A percentile compares a stretch with the other conserved stretches of the same genome.
Evolutionary conservation across 2,888 invertebrate genomes (phyloP).

Genomic region (Acleris emargana): DNA sequence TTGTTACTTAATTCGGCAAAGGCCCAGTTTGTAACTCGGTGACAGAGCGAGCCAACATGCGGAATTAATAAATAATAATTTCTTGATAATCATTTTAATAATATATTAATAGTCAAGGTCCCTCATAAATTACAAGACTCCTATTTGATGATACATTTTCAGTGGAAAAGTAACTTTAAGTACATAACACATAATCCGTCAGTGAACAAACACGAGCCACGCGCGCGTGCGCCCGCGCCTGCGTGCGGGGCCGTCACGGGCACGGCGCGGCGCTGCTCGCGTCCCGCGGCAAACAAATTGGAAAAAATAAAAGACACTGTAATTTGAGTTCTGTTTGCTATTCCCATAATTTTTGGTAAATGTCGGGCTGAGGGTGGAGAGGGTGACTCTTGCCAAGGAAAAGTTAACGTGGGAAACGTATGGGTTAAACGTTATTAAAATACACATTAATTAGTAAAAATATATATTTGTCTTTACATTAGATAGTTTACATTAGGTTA

Average conservation of each 20-base stretch:
- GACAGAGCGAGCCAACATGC: too few species aligned
- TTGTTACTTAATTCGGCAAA: too few species aligned
- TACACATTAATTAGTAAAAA: too few species aligned
- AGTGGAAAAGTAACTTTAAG: too few species aligned
- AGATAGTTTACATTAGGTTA: too few species aligned
- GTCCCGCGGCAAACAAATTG: slow-evolving; percentile 61
- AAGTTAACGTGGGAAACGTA: slow-evolving; percentile 26
- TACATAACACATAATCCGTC: not conserved
- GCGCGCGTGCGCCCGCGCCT: not conserved
- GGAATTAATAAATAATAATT: too few species aligned
- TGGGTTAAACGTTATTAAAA: slow-evolving; percentile 20
- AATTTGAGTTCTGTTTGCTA: slow-evolving; percentile 76
- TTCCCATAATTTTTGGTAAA: slow-evolving; percentile 79
- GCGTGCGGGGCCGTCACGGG: slow-evolving; percentile 30
- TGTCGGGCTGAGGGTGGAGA: slow-evolving; percentile 54
- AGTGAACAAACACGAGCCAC: not conserved
- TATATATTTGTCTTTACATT: too few species aligned
- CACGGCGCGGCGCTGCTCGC: slow-evolving; percentile 10
- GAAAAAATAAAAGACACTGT: slow-evolving; percentile 61
- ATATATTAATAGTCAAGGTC: too few species aligned
- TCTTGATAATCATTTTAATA: too few species aligned
- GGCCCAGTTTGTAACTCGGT: too few species aligned
- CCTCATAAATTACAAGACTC: too few species aligned
- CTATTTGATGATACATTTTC: too few species aligned
- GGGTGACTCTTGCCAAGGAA: slow-evolving; percentile 43